Conservation (phyloP, 2,797 vertebrate genomes). For the Ammospiza maritima region DNA sequence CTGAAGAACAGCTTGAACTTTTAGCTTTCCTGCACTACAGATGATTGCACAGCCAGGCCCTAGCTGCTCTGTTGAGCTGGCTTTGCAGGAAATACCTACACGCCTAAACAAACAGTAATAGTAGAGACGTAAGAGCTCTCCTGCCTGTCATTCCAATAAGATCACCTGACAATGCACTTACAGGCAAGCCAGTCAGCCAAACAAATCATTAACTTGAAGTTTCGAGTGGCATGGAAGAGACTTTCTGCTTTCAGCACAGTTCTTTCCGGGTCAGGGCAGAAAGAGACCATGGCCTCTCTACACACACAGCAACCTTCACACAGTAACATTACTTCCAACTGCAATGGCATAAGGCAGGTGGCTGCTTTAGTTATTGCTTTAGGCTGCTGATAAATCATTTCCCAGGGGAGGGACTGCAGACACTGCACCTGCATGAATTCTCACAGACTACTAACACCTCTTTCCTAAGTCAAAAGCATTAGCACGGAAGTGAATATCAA, state of each 20-base stretch:
- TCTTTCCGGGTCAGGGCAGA: background rate
- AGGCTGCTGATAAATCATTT: constrained; percentile 16
- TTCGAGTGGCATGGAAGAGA: background rate
- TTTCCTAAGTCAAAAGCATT: background rate
- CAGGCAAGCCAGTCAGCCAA: background rate
- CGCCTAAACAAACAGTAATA: constrained; percentile 1
- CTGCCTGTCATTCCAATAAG: background rate
- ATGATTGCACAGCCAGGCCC: background rate
- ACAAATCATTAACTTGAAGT: background rate
- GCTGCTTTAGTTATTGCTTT: background rate
- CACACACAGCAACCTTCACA: background rate
- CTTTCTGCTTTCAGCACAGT: background rate
- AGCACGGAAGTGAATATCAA: background rate
- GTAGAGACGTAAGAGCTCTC: background rate
- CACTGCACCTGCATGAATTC: background rate
- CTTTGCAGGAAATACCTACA: constrained; percentile 4
- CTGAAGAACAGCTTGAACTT: constrained; percentile 33
- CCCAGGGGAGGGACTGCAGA: background rate
- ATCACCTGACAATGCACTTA: background rate
- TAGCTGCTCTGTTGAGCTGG: background rate
- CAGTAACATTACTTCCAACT: background rate
- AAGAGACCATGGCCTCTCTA: background rate
- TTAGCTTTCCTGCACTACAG: background rate
- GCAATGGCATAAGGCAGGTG: background rate
- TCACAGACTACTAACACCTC: background rate